Percentiles rank a stretch among this genome's conserved stretches.
phyloP scores from a whole-genome alignment of 2,888 invertebrate species.

The Philaethria dido region DNA sequence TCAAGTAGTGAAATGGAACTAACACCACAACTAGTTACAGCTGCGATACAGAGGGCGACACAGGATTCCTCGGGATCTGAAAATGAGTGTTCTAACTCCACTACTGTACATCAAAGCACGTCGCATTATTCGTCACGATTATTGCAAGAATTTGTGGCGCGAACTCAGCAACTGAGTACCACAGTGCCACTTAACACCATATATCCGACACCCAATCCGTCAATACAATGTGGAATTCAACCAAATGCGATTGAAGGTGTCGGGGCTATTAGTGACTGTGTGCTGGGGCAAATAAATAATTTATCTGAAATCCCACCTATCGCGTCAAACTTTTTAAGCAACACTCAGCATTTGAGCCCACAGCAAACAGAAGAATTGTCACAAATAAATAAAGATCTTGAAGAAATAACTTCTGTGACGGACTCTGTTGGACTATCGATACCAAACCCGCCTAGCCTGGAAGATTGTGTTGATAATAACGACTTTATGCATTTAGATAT shows the following conservation, averaged over 20 bases:
- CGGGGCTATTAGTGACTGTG: slow-evolving; percentile 68
- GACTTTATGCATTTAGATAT: slow-evolving; percentile 77
- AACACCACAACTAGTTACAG: slow-evolving; percentile 89
- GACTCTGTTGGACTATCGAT: slow-evolving; percentile 71
- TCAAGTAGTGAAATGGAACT: slow-evolving; percentile 91
- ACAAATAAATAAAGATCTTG: slow-evolving; percentile 78
- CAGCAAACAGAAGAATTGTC: slow-evolving; percentile 79
- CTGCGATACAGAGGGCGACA: slow-evolving; percentile 89
- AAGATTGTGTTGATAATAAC: slow-evolving; percentile 79
- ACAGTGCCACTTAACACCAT: slow-evolving; percentile 68
- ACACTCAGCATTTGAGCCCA: slow-evolving; percentile 73
- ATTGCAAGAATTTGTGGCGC: slow-evolving; percentile 91
- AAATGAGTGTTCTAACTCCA: slow-evolving; percentile 85
- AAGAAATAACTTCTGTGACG: slow-evolving; percentile 74
- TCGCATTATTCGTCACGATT: slow-evolving; percentile 89
- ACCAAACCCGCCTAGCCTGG: slow-evolving; percentile 70
- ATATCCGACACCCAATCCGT: slow-evolving; percentile 54
- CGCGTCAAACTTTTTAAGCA: slow-evolving; percentile 65
- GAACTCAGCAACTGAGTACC: slow-evolving; percentile 88
- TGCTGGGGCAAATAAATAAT: slow-evolving; percentile 71
- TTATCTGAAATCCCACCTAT: slow-evolving; percentile 71
- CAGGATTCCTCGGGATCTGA: slow-evolving; percentile 88
- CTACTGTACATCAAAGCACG: slow-evolving; percentile 79
- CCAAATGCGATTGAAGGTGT: slow-evolving; percentile 65
- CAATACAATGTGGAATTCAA: slow-evolving; percentile 59